Evolutionary conservation across 2,888 invertebrate species (phyloP), one percentile per base, ranked within the genome.

Genomic region (Sinopyrophorus schimmeli): DNA sequence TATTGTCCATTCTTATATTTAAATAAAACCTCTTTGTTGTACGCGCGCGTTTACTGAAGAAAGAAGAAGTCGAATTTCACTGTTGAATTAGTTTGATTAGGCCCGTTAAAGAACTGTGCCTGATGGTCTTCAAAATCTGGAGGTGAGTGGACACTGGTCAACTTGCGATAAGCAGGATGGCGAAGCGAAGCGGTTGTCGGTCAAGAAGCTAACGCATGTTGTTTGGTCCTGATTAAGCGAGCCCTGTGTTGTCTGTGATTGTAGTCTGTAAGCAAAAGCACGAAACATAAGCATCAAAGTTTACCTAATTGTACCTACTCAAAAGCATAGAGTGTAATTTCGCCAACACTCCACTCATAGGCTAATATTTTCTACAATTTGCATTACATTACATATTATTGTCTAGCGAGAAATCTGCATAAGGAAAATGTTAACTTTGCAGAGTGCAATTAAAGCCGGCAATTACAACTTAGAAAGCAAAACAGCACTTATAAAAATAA

Each of bases 171-270:
- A 70, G 72, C 71, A 64, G 69, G 69, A 67, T 68, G 69, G 71
- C 73, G 62, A 69, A 72, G 71, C 71, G 64, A 73, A 72, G 71
- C 71, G 68, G 68, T 68, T 69, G 68, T 71, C 68, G 65, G 65
- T 58, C 48, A 60, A 50, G 57, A 61, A 63, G 63, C 70, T 72
- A 72, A 71, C 72, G 72, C 72, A 73, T 72, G 58, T 57, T 65
- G 61, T 67, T n/a, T 65, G 55, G 43, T 55, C 54, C 53, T 55
- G 53, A 55, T 55, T 60, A 54, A 62, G 64, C 65, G 65, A 66
- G 65, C 71, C 70, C 69, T 65, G 66, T 64, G 59, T 49, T 57
- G 60, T 57, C 59, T 60, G 59, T 55, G 50, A 48, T 57, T 47
- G 56, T 61, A 64, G 64, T 54, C 58, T 58, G 59, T 42, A 59